phyloP scores from a whole-genome alignment of 2,888 invertebrate species.

The Andrena marginata region DNA sequence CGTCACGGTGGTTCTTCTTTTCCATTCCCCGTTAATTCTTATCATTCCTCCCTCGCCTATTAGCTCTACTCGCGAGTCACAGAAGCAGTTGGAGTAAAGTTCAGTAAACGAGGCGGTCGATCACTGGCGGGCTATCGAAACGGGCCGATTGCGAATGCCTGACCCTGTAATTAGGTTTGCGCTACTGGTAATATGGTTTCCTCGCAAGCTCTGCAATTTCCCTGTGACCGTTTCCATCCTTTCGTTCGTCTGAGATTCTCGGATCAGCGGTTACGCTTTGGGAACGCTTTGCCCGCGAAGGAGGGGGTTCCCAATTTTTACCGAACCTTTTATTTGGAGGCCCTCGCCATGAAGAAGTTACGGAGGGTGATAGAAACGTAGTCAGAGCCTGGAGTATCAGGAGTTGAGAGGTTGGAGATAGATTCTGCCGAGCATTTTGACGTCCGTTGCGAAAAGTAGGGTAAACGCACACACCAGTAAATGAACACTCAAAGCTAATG shows the following conservation, averaged over 20 bases:
- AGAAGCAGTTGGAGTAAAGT: slow-evolving; percentile 17
- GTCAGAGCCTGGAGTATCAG: too few species aligned
- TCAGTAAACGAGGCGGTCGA: slow-evolving; percentile 30
- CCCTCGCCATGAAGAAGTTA: too few species aligned
- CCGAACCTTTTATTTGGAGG: too few species aligned
- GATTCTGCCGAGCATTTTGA: too few species aligned
- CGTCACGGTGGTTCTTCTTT: too few species aligned
- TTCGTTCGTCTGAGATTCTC: background rate
- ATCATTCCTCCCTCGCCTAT: background rate
- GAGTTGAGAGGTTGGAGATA: too few species aligned
- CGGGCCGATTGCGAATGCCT: slow-evolving; percentile 80
- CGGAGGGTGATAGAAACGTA: too few species aligned
- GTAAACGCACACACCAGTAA: too few species aligned
- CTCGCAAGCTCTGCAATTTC: slow-evolving; percentile 81
- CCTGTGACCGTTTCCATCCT: slow-evolving; percentile 53
- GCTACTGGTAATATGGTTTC: slow-evolving; percentile 80
- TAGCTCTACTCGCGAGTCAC: slow-evolving; percentile 47
- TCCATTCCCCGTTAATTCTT: background rate
- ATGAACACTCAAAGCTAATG: too few species aligned
- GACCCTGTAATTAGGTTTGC: slow-evolving; percentile 81
- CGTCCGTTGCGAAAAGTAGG: too few species aligned
- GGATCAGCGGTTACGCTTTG: background rate
- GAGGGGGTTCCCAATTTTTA: too few species aligned
- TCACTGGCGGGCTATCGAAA: slow-evolving; percentile 59
- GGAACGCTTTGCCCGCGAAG: too few species aligned